These are phyloP conservation scores for Carollia perspicillata DNA, from an alignment of 2,113 vertebrate species.

Conservation along the genomic window DNA sequence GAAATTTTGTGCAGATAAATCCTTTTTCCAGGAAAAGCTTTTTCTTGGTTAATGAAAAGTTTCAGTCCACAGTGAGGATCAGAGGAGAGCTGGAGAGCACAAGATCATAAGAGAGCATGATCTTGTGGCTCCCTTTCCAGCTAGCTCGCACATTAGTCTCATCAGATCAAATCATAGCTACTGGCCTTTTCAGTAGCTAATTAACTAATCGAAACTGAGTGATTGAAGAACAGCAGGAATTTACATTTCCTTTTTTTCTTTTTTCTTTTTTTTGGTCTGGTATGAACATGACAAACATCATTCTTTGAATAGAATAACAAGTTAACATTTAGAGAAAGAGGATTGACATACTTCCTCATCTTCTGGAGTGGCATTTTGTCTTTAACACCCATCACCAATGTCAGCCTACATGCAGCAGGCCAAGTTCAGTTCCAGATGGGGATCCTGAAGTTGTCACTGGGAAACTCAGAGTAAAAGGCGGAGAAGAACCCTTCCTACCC, in stretches of 20 bases:
- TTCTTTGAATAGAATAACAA: constrained; percentile 11
- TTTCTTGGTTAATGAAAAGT: constrained; percentile 4
- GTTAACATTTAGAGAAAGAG: not conserved
- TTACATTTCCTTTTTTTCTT: not conserved
- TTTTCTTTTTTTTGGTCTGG: too few species aligned
- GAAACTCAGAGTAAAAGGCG: not conserved
- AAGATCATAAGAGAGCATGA: not conserved
- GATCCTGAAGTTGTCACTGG: not conserved
- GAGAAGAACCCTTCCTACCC: not conserved
- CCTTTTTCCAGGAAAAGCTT: not conserved
- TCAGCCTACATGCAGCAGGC: not conserved
- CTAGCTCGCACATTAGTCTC: not conserved
- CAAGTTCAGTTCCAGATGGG: not conserved
- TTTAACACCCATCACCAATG: not conserved
- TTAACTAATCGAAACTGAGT: not conserved
- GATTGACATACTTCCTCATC: not conserved
- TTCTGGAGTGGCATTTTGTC: not conserved
- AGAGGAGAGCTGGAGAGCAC: too few species aligned
- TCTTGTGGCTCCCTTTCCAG: not conserved
- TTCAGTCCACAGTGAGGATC: not conserved
- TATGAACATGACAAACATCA: not conserved
- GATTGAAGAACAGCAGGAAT: not conserved
- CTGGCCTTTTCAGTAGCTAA: not conserved
- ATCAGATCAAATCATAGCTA: not conserved
- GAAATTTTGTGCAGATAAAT: not conserved